phyloP scores from a whole-genome alignment of 2,113 vertebrate genomes.

The Melanerpes formicivorus region DNA sequence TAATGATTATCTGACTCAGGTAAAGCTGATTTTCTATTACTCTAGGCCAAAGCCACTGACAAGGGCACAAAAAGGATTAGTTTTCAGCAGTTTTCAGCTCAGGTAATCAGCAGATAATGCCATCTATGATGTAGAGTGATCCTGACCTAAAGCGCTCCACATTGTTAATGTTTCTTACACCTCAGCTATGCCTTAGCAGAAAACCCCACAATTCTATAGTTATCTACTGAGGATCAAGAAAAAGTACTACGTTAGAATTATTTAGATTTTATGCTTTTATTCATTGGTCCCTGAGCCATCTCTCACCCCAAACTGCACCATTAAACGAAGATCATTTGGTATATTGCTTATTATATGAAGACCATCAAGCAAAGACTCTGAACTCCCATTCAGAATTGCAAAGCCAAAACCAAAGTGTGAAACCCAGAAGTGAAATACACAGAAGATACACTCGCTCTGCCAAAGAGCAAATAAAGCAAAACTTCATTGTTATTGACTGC shows the following conservation, averaged over 20 bases:
- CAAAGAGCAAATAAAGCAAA: background rate
- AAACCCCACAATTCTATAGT: constrained; percentile 55
- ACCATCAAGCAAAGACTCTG: background rate
- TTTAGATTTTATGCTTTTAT: constrained; percentile 4
- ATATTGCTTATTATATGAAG: background rate
- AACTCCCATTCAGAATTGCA: background rate
- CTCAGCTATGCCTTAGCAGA: constrained; percentile 58
- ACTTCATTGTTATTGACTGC: background rate
- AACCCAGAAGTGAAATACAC: background rate
- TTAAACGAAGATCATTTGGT: background rate
- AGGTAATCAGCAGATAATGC: constrained; percentile 83
- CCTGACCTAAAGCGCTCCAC: constrained; percentile 75
- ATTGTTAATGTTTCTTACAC: constrained; percentile 72
- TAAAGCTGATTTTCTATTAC: constrained; percentile 87
- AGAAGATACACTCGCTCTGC: background rate
- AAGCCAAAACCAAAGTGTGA: background rate
- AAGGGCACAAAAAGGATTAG: constrained; percentile 85
- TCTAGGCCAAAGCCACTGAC: constrained; percentile 82
- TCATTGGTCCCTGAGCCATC: background rate
- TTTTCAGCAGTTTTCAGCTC: constrained; percentile 83
- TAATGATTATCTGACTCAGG: constrained; percentile 93
- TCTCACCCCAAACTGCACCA: background rate
- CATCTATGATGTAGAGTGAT: constrained; percentile 75
- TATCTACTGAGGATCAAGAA: background rate
- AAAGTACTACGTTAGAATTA: background rate